These are phyloP conservation scores for Plectrocnemia conspersa DNA, from an alignment of 1,140 invertebrate genomes.

Conservation along the genomic window DNA sequence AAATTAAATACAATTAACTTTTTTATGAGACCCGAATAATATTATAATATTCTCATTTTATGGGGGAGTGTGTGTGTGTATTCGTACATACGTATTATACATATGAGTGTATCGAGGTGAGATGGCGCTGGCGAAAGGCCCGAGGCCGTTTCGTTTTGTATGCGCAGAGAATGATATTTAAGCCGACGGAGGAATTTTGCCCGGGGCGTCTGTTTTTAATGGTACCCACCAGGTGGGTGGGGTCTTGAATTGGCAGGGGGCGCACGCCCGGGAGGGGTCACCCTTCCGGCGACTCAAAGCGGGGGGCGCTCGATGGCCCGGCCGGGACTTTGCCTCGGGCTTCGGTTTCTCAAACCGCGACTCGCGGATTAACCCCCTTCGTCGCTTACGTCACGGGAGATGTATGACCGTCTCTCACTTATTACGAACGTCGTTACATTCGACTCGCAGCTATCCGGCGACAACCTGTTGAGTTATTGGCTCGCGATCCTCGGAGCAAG, in stretches of 20 bases:
- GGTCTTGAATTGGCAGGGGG: conserved; percentile 2
- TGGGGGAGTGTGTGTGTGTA: conserved; percentile 3
- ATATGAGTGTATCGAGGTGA: neutral
- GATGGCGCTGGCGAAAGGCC: conserved; percentile 3
- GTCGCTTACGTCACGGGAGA: too few relatives aligned
- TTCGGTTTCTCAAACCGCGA: conserved; percentile 1
- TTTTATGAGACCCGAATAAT: too few relatives aligned
- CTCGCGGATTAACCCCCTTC: too few relatives aligned
- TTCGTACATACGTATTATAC: neutral
- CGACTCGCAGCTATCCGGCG: too few relatives aligned
- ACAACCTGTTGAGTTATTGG: too few relatives aligned
- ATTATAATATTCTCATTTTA: too few relatives aligned
- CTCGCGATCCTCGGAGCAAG: too few relatives aligned
- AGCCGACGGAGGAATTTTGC: conserved; percentile 24
- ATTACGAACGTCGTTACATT: too few relatives aligned
- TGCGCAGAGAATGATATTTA: conserved; percentile 25
- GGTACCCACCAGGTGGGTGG: conserved; percentile 15
- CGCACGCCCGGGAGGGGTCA: neutral
- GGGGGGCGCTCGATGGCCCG: neutral
- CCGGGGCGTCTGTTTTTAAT: conserved; percentile 19
- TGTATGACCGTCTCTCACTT: too few relatives aligned
- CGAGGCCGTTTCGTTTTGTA: conserved; percentile 23
- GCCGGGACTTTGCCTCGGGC: conserved; percentile 9
- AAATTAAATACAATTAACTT: too few relatives aligned
- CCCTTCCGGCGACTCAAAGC: conserved; percentile 2